Evolutionary conservation across 1,140 invertebrate species (phyloP), one percentile per base, ranked within the genome.

Genomic region (Himalopsyche phryganea): DNA sequence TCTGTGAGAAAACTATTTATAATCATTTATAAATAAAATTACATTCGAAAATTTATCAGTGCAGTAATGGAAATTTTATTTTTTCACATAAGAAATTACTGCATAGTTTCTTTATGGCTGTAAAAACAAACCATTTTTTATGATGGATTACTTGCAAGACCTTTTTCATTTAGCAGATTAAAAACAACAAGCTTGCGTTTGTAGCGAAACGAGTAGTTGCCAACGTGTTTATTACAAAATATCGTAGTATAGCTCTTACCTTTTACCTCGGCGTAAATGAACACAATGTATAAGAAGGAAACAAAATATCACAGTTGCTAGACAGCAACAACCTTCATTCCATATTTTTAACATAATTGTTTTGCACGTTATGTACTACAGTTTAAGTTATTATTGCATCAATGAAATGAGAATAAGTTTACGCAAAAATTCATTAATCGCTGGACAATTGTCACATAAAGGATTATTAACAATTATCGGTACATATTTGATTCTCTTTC

Each of bases 151-250:
- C 48, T 44, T 2, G 6, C 46, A 32, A 28, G 38, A 32, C 19
- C 32, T 49, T 42, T 52, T 52, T 55, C 44, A 55, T 55, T 40
- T 47, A 33, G 13, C 6, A 55, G 19, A 55, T 55, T 55, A 55
- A 55, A 55, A 47, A 55, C 42, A 47, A 55, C 42, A 38, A 11
- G 10, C 6, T 9, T 28, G 13, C n/a, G 44, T 17, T 17, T 11
- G 11, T 19, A 46, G 44, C 20, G 6, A n/a, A 15, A 15, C 38
- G 38, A 15, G 38, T 4, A 28, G 9, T 28, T 5, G 4, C 4
- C 23, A 9, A 9, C 4, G 15, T 40, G 38, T 40, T 40, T 40
- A 13, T 40, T 40, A 40, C 15, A 40, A 40, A 40, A 40, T 40
- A 40, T 13, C 33, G 33, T 6, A 13, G 15, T n/a, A 13, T 13